Percentiles rank a stretch among this genome's conserved stretches.
These are phyloP conservation scores for Metopolophium dirhodum DNA, from an alignment of 1,140 invertebrate species.

Conservation along the genomic window DNA sequence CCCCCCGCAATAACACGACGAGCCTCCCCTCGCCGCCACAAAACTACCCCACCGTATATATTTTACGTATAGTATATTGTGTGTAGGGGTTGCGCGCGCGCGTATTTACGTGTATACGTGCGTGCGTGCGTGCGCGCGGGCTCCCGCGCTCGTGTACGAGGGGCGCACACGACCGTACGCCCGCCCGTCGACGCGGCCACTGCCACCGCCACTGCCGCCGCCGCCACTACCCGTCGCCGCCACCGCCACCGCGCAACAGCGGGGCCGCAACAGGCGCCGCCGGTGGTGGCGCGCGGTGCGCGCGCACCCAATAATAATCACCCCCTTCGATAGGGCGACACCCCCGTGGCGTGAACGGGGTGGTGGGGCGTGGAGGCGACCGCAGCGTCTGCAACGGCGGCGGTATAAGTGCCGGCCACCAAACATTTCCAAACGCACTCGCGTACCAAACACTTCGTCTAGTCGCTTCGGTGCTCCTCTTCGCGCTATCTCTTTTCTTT, in stretches of 20 bases:
- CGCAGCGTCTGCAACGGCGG: slow-evolving; percentile 56
- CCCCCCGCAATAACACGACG: background rate
- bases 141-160: background rate
- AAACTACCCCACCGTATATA: background rate
- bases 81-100: background rate
- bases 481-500: slow-evolving; percentile 55
- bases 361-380: slow-evolving; percentile 18
- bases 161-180: background rate
- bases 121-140: background rate
- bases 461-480: slow-evolving; percentile 57
- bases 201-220: background rate
- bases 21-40: background rate
- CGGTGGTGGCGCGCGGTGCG: slow-evolving; percentile 47
- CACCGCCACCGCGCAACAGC: slow-evolving; percentile 47
- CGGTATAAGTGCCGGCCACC: slow-evolving; percentile 56
- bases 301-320: slow-evolving; percentile 56
- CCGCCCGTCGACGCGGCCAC: slow-evolving; percentile 20
- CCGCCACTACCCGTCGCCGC: background rate
- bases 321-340: slow-evolving; percentile 55
- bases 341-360: slow-evolving; percentile 13
- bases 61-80: background rate
- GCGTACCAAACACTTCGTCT: slow-evolving; percentile 56
- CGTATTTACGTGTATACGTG: background rate
- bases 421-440: slow-evolving; percentile 57
- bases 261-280: slow-evolving; percentile 51